A percentile compares a stretch with the other conserved stretches of the same genome.
These are phyloP conservation scores for Eudyptes chrysolophus DNA, from an alignment of 2,113 vertebrate genomes.

Conservation along the genomic window DNA sequence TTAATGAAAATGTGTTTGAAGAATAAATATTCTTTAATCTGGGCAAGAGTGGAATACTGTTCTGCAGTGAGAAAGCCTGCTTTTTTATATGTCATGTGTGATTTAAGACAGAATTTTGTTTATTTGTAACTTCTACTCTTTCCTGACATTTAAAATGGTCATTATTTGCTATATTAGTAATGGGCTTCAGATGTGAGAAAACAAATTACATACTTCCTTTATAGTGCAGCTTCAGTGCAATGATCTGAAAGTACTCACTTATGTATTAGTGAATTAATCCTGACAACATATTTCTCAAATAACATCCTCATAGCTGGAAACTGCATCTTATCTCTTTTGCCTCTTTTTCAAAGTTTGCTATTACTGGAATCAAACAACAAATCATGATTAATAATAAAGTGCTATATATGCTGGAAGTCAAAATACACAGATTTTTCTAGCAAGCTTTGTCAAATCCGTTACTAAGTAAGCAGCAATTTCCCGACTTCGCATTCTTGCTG, in stretches of 20 bases:
- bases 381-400: conserved; percentile 1
- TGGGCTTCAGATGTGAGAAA: neutral
- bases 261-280: conserved; percentile 13
- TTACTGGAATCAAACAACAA: neutral
- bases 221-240: neutral
- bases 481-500: neutral
- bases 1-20: neutral
- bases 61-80: neutral
- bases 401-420: neutral
- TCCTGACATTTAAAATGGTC: neutral
- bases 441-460: neutral
- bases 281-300: neutral
- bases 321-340: neutral
- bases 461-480: neutral
- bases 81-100: neutral
- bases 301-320: neutral
- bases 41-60: neutral
- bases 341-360: neutral
- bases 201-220: conserved; percentile 12
- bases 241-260: conserved; percentile 16
- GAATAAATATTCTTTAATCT: neutral
- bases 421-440: conserved; percentile 9
- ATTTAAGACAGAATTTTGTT: conserved; percentile 21
- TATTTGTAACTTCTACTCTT: neutral
- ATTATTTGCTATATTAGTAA: conserved; percentile 8